Conservation (phyloP, 2,113 vertebrate species). For the Myrmecophaga tridactyla region DNA sequence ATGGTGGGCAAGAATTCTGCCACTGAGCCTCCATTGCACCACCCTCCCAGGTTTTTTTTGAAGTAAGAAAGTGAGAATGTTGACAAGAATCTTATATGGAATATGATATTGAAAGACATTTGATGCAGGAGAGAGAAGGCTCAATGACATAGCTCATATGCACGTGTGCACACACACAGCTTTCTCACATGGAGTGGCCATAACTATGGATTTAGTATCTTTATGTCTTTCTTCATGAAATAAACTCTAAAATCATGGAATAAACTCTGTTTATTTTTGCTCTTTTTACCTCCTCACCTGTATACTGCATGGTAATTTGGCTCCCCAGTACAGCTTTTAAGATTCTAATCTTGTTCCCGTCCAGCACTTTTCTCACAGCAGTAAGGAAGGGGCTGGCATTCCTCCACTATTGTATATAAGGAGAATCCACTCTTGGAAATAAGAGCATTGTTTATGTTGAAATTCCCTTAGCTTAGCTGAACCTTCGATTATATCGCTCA, state of each 20-base stretch:
- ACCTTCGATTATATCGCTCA: slow-evolving; percentile 74
- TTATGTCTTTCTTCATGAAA: slow-evolving; percentile 74
- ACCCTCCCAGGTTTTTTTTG: too few relatives aligned
- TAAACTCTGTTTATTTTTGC: slow-evolving; percentile 76
- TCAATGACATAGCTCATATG: neutral
- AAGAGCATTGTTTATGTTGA: slow-evolving; percentile 75
- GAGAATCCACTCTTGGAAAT: slow-evolving; percentile 59
- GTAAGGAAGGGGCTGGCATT: slow-evolving; percentile 64
- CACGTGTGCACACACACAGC: neutral
- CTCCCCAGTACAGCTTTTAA: slow-evolving; percentile 78
- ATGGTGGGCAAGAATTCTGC: too few relatives aligned
- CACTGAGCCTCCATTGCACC: too few relatives aligned
- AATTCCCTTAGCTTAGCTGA: slow-evolving; percentile 71
- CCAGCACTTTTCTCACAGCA: slow-evolving; percentile 74
- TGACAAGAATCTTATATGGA: neutral
- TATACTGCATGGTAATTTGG: slow-evolving; percentile 72
- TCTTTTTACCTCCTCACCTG: slow-evolving; percentile 75
- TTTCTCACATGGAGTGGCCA: neutral
- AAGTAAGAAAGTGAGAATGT: neutral
- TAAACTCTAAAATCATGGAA: slow-evolving; percentile 75
- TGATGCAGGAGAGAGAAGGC: neutral
- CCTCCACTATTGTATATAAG: slow-evolving; percentile 69
- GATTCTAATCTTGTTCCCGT: slow-evolving; percentile 81
- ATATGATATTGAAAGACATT: neutral
- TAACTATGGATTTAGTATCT: slow-evolving; percentile 70